phyloP scores from a whole-genome alignment of 2,797 vertebrate species.

The Buceros bicornis region DNA sequence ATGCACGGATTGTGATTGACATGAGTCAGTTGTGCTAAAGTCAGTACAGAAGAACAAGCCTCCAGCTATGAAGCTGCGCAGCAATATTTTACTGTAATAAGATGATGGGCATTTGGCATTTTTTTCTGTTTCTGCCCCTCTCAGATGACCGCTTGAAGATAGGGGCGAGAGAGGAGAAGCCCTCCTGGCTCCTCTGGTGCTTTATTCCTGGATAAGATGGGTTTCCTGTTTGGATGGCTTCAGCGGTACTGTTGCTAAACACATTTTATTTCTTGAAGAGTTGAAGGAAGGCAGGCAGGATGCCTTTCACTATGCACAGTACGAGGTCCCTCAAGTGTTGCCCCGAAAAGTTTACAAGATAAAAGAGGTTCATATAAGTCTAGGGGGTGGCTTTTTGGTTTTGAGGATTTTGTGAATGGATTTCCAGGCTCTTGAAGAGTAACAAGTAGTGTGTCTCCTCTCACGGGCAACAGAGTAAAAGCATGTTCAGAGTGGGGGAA shows the following conservation, averaged over 20 bases:
- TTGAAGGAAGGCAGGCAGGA: not conserved
- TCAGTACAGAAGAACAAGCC: not conserved
- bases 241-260: not conserved
- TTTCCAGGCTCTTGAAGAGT: not conserved
- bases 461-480: not conserved
- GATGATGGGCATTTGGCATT: not conserved
- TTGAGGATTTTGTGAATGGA: not conserved
- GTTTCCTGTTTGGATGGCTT: not conserved
- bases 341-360: not conserved
- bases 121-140: not conserved
- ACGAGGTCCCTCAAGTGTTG: not conserved
- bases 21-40: rapidly evolving
- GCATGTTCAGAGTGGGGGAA: not conserved
- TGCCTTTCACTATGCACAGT: not conserved
- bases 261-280: not conserved
- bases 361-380: not conserved
- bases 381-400: not conserved
- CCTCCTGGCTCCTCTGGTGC: not conserved
- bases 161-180: not conserved
- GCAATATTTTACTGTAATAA: not conserved
- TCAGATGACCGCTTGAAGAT: not conserved
- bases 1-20: not conserved
- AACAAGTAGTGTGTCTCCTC: not conserved
- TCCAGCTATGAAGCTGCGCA: not conserved
- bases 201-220: not conserved